Conservation (phyloP, 2,888 invertebrate genomes). For the Tenthredo livida region DNA sequence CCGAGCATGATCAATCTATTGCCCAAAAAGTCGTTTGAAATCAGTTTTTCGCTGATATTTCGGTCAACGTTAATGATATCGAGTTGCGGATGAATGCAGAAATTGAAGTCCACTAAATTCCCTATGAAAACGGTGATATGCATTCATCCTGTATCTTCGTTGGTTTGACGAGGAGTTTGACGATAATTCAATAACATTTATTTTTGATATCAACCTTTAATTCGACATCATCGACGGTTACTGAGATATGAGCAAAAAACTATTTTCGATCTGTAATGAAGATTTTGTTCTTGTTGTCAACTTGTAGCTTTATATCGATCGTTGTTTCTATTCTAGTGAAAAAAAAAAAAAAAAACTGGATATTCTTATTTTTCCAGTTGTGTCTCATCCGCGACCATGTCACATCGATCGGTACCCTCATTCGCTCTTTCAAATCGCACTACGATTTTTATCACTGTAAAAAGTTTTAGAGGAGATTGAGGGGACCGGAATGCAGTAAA, state of each 20-base stretch:
- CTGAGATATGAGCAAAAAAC: background rate
- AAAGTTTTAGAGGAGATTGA: slow-evolving; percentile 4
- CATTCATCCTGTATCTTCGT: background rate
- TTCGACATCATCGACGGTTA: background rate
- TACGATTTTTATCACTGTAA: background rate
- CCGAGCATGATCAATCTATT: background rate
- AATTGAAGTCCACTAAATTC: background rate
- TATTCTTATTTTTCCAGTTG: background rate
- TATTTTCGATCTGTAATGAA: background rate
- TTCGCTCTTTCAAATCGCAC: background rate
- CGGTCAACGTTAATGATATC: background rate
- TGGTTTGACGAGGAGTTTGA: background rate
- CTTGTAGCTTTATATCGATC: background rate
- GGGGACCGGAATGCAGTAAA: background rate
- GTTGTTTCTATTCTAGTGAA: background rate
- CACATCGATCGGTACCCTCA: slow-evolving; percentile 1
- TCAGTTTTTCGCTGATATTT: background rate
- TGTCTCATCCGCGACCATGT: background rate
- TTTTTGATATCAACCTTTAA: background rate
- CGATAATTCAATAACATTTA: background rate
- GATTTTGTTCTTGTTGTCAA: too few relatives aligned
- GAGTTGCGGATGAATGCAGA: background rate
- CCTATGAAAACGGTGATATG: background rate
- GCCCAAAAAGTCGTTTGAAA: background rate
- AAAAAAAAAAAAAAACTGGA: background rate